These are phyloP conservation scores for Corythornis cristatus DNA, from an alignment of 2,113 vertebrate genomes.

Conservation along the genomic window DNA sequence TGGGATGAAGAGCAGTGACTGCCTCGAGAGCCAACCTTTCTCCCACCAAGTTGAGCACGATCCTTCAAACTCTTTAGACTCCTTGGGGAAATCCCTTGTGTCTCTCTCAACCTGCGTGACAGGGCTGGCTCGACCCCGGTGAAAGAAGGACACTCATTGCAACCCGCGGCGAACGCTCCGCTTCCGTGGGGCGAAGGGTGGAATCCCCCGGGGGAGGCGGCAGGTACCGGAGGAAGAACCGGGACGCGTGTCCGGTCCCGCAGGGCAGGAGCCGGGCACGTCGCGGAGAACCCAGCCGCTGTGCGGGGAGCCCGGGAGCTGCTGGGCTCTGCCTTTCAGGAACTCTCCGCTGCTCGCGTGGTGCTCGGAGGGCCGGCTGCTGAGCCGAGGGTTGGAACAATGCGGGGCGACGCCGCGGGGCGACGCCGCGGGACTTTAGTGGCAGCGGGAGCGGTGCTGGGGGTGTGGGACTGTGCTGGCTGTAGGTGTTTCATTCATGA, in stretches of 20 bases:
- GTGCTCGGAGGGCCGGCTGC: not conserved
- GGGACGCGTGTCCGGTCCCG: not conserved
- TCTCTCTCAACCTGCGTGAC: not conserved
- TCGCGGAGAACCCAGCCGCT: constrained; percentile 15
- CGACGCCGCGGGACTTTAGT: not conserved
- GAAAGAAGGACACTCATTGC: not conserved
- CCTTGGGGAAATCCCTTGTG: not conserved
- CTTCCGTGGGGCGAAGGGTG: not conserved
- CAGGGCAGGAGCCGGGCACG: constrained; percentile 27
- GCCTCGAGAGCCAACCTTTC: not conserved
- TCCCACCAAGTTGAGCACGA: not conserved
- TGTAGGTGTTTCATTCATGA: constrained; percentile 45
- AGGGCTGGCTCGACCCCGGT: not conserved
- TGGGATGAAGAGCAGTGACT: not conserved
- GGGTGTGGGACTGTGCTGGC: not conserved
- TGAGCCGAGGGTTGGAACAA: not conserved
- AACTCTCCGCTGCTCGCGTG: constrained; percentile 8
- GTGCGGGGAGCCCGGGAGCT: not conserved
- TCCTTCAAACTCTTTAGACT: not conserved
- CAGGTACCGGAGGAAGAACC: constrained; percentile 3
- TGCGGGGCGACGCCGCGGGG: not conserved
- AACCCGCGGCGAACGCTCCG: not conserved
- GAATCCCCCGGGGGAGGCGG: too few relatives aligned
- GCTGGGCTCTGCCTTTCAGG: not conserved
- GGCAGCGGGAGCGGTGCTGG: not conserved